phyloP scores from a whole-genome alignment of 2,113 vertebrate genomes.

The Megaceryle maxima region DNA sequence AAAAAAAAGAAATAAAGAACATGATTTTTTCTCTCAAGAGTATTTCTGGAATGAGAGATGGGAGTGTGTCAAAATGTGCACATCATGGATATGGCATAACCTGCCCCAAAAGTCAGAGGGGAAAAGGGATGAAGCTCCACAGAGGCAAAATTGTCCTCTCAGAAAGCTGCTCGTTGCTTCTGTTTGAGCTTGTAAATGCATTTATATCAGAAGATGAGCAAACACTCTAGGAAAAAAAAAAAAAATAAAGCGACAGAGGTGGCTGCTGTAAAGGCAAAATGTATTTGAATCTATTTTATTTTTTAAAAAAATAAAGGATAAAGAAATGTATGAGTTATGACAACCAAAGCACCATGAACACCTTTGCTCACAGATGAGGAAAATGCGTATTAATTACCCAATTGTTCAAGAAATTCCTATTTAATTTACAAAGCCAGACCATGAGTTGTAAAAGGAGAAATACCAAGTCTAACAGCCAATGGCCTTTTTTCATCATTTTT shows the following conservation, averaged over 20 bases:
- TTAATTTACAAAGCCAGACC: not conserved
- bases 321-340: not conserved
- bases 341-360: not conserved
- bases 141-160: rapidly evolving
- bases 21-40: not conserved
- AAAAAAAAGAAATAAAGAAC: rapidly evolving
- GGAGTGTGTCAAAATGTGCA: not conserved
- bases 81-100: not conserved
- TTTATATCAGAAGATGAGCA: not conserved
- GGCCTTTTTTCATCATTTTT: not conserved
- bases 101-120: not conserved
- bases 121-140: rapidly evolving
- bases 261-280: not conserved
- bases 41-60: not conserved
- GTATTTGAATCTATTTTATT: not conserved
- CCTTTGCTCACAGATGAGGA: not conserved
- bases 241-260: too few relatives aligned
- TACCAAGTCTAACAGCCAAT: too few relatives aligned
- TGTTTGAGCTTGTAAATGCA: not conserved
- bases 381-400: not conserved
- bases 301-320: not conserved
- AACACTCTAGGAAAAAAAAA: not conserved
- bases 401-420: not conserved
- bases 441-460: not conserved
- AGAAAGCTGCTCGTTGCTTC: not conserved